Percentiles rank a stretch among this genome's conserved stretches.
phyloP scores from a whole-genome alignment of 1,140 invertebrate species.

The Bombus terrestris region DNA sequence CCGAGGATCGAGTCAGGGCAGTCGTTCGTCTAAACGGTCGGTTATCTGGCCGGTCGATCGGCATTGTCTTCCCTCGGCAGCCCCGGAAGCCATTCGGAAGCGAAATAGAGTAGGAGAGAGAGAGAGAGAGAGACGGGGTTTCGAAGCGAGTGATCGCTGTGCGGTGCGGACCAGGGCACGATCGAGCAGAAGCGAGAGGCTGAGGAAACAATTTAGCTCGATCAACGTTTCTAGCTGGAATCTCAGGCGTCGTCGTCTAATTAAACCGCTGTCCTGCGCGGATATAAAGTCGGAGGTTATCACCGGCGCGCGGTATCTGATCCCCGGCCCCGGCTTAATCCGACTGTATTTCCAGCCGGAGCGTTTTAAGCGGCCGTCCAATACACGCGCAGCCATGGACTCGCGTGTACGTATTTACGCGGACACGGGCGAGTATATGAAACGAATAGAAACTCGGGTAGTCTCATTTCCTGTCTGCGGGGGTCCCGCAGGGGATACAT shows the following conservation, averaged over 20 bases:
- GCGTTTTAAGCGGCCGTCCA: conserved; percentile 22
- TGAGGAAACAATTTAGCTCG: conserved; percentile 83
- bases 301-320: conserved; percentile 76
- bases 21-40: conserved; percentile 68
- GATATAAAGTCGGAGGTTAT: conserved; percentile 81
- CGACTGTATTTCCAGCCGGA: conserved; percentile 61
- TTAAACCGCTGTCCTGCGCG: conserved; percentile 81
- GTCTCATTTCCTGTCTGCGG: conserved; percentile 82
- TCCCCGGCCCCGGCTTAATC: conserved; percentile 74
- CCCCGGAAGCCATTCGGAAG: conserved; percentile 47
- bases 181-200: conserved; percentile 29
- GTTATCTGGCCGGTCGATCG: conserved; percentile 78
- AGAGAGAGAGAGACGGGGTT: background rate
- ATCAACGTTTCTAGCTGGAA: conserved; percentile 82
- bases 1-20: conserved; percentile 24
- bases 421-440: conserved; percentile 18
- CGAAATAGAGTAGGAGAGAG: background rate
- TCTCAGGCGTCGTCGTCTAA: conserved; percentile 80
- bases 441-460: conserved; percentile 74
- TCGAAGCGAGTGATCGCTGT: background rate
- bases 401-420: conserved; percentile 43
- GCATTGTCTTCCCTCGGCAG: conserved; percentile 78
- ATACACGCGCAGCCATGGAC: background rate
- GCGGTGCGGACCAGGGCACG: background rate
- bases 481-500: conserved; percentile 81